Evolutionary conservation across 1,140 invertebrate genomes (phyloP), one percentile per base, ranked within the genome.

Genomic region (Lepidurus arcticus): DNA sequence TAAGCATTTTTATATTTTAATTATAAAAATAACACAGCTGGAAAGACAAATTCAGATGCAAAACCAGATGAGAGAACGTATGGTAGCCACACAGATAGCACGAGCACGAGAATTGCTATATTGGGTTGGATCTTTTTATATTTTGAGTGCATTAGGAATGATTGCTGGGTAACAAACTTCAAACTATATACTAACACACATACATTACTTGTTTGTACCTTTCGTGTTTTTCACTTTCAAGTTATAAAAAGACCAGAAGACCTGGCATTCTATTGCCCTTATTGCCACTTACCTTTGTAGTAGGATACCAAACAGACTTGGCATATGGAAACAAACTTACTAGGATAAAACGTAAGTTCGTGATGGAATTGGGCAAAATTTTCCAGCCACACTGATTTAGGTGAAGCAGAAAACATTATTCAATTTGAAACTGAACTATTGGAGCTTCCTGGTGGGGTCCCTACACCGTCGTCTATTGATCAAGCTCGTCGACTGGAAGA

Each of bases 371-470:
- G 42, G 13, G 1, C n/a, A 42, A 44, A 73, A 24, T 2, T 42
- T 79, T 73, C 16, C 5, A 78, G 10, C 53, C 5, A 43, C 21
- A 43, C 21, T 78, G 24, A 13, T 81, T 7, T 81, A 92, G 91
- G 88, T 84, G 92, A 93, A 86, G 92, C 92, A 45, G 91, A 93
- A 83, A 90, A 92, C 83, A 92, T 93, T 75, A 88, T 93, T 86
- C 89, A 91, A 77, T 90, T 90, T 82, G 92, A 93, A 83, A 83
- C 85, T 44, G 88, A 90, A 53, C 82, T 91, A 73, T 82, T 93
- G 6, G 87, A 89, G 78, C 84, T 91, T 81, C 92, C 92, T 1
- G 89, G 90, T 74, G 91, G 91, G 5, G 83, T 92, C 8, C 92
- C 92, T 42, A 90, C 90, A 0, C 88, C 90, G 1, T 87, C 90